phyloP scores from a whole-genome alignment of 2,888 invertebrate genomes.

The Phymatocera aterrima region DNA sequence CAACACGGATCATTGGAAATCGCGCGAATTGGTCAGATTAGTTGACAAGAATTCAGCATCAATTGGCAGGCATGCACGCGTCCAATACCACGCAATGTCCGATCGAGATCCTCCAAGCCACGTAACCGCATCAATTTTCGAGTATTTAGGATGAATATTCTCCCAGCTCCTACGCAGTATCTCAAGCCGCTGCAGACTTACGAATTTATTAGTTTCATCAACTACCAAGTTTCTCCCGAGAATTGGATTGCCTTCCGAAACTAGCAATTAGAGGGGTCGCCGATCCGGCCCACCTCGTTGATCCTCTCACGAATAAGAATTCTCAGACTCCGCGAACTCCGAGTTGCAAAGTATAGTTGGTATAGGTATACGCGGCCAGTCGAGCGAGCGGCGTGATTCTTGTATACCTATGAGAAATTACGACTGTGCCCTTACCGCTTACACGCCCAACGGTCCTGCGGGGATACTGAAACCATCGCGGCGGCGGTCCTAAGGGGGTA shows the following conservation, averaged over 20 bases:
- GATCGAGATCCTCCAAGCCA: too few relatives aligned
- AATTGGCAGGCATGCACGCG: too few relatives aligned
- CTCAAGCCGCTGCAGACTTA: constrained; percentile 12
- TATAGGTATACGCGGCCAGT: background rate
- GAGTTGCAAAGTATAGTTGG: constrained; percentile 30
- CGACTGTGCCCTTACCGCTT: background rate
- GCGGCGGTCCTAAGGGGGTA: constrained; percentile 47
- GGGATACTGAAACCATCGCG: constrained; percentile 13
- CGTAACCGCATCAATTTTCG: background rate
- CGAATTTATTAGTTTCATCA: constrained; percentile 71
- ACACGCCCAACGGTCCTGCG: constrained; percentile 5
- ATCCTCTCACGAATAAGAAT: background rate
- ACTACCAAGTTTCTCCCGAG: constrained; percentile 68
- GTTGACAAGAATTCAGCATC: too few relatives aligned
- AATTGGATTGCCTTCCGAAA: constrained; percentile 63
- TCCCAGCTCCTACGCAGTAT: too few relatives aligned
- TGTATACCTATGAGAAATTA: constrained; percentile 16
- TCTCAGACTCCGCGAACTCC: background rate
- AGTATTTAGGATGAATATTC: constrained; percentile 18
- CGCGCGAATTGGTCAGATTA: too few relatives aligned
- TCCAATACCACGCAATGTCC: too few relatives aligned
- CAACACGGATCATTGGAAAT: too few relatives aligned
- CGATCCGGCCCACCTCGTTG: constrained; percentile 54
- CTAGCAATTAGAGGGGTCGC: constrained; percentile 64
- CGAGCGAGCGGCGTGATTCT: constrained; percentile 1